phyloP scores from a whole-genome alignment of 2,888 invertebrate genomes.

The Clitarchus hookeri region DNA sequence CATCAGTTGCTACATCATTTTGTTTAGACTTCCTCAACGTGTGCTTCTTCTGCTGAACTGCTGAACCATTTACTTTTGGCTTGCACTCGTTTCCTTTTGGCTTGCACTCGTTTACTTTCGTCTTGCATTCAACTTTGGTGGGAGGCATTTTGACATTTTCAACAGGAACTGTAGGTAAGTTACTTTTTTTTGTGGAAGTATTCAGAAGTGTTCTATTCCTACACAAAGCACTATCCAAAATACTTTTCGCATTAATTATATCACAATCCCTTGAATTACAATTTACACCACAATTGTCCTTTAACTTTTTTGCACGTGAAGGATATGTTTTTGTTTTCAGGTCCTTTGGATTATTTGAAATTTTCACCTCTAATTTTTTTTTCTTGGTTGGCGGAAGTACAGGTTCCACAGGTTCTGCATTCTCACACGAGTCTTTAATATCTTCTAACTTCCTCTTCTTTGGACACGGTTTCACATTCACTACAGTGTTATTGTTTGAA shows the following conservation, averaged over 20 bases:
- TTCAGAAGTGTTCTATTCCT: not conserved
- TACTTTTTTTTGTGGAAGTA: not conserved
- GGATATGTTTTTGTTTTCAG: constrained; percentile 33
- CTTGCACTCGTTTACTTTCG: not conserved
- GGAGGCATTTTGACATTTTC: not conserved
- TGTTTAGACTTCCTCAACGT: not conserved
- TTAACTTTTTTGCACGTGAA: constrained; percentile 27
- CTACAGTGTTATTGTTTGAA: constrained; percentile 33
- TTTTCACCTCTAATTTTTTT: constrained; percentile 23
- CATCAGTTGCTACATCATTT: not conserved
- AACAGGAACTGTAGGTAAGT: constrained; percentile 24
- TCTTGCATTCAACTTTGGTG: constrained; percentile 22
- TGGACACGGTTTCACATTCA: constrained; percentile 30
- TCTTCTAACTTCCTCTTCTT: constrained; percentile 37
- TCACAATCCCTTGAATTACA: constrained; percentile 15
- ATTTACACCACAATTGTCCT: constrained; percentile 19
- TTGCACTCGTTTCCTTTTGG: no score
- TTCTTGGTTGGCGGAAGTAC: constrained; percentile 25
- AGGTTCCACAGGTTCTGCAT: constrained; percentile 37
- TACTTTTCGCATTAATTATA: not conserved
- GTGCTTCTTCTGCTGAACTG: not conserved
- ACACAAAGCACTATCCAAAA: not conserved
- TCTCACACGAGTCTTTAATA: constrained; percentile 33
- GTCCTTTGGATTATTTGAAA: constrained; percentile 25
- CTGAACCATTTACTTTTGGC: not conserved